Percentiles rank a stretch among this genome's conserved stretches.
These are phyloP conservation scores for Acyrthosiphon pisum DNA, from an alignment of 1,140 invertebrate species.

Conservation along the genomic window DNA sequence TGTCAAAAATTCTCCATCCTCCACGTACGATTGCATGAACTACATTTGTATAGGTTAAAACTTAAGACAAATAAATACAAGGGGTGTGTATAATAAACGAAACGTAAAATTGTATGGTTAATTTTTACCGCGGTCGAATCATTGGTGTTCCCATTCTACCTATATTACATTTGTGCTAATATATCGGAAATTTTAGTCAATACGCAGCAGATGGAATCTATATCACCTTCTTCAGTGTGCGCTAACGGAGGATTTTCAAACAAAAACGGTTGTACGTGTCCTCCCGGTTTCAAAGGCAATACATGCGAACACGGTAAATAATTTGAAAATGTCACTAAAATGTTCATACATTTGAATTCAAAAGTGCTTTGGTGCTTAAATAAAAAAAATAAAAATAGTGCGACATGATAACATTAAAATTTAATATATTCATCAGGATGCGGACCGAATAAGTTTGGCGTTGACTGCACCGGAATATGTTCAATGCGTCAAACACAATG, in stretches of 20 bases:
- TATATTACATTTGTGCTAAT: too few species aligned
- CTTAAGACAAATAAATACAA: too few species aligned
- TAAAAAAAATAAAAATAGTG: neutral
- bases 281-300: neutral
- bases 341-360: neutral
- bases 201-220: neutral
- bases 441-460: neutral
- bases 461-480: conserved; percentile 14
- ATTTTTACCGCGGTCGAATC: too few species aligned
- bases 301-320: conserved; percentile 12
- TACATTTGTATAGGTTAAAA: too few species aligned
- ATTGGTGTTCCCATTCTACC: too few species aligned
- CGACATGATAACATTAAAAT: neutral
- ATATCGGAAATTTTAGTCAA: neutral
- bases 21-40: too few species aligned
- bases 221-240: neutral
- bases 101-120: too few species aligned
- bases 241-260: neutral
- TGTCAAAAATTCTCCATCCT: too few species aligned
- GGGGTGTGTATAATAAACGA: too few species aligned
- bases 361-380: too few species aligned
- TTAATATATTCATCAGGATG: neutral
- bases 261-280: neutral
- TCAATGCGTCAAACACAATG: neutral
- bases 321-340: neutral